Base-by-base conservation (phyloP, 1,140 invertebrate genomes). In the Carposina sasakii region DNA sequence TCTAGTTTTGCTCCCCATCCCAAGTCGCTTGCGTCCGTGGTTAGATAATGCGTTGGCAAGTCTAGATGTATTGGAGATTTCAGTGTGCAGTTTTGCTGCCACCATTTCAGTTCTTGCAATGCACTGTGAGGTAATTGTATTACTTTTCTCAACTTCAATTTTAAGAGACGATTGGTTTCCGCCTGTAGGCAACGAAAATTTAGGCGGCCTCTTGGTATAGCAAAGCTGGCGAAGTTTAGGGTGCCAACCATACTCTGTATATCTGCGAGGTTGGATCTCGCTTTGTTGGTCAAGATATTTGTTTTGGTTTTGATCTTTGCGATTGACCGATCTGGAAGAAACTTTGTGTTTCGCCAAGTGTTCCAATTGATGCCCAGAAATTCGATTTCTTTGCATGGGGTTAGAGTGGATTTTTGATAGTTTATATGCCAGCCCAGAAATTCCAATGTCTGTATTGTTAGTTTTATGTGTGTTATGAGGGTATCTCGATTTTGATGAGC, bases 401-500 rank as follows among this genome's bases (percentile, higher is more conserved):
- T 31, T 2, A 49, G 6, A 13, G 16, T 19, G 6, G 47, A 49
- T 41, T 49, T 49, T 15, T 40, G 10, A 2, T 10, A 13, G 37
- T 49, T 49, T 13, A 49, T 20, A n/a, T 3, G 12, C 47, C 47
- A 49, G 2, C 47, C 47, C 2, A 49, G 37, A 3, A 31, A 39
- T 9, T 24, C 9, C 13, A 37, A 13, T 17, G 30, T 21, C 3
- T 8, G 15, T n/a, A 36, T 36, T 10, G 33, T 16, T 19, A 16
- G 13, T 19, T 37, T 21, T 20, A 39, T 5, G 4, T 66, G 60
- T 1, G 17, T 9, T 2, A 9, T 12, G 19, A 69, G 33, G n/a
- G 17, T 51, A 42, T 22, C 17, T 36, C 36, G 48, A 52, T 54
- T 26, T 36, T 61, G 65, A 34, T 47, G 52, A 36, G 36, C 58